Evolutionary conservation across 2,888 invertebrate species (phyloP), one percentile per base, ranked within the genome.

Genomic region (Ligdia adustata): DNA sequence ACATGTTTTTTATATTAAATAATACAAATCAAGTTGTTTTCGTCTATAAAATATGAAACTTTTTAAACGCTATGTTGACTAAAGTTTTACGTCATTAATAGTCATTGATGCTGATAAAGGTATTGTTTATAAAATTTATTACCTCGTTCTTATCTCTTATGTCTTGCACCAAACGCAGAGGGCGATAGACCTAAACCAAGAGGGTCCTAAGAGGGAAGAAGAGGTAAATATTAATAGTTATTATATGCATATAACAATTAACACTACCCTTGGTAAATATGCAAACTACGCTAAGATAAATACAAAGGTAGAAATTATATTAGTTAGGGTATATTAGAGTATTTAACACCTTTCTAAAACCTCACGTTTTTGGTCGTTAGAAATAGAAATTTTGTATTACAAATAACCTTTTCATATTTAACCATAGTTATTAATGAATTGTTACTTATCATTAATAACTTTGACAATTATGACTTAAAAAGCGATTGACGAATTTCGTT

Each of bases 171-270:
- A 72, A 4, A 26, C 59, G 14, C 43, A 43, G 52, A 64, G 66
- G 69, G 69, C 69, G 72, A 69, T 62, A 69, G 75, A 62, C 73
- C 66, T 69, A 70, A 70, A 73, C 65, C 71, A 69, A 69, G 72
- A 64, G 75, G 73, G 72, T 55, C 66, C 47, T 22, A 55, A 40
- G 78, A 46, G 42, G 48, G 70, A 82, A 57, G 55, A 74, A 66
- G 82, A 82, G 54, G 55, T 62, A 52, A 50, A 64, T 62, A 79
- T 50, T 63, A 71, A 66, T 63, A 66, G 69, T 73, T 74, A 68
- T 66, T 69, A 56, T 65, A 59, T 53, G 60, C 63, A 61, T 33
- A 42, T 49, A 42, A 42, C 42, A 49, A 49, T 49, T 49, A 49
- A 49, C 42, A 43, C 42, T 39, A 49, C 42, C 48, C 33, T 38